Evolutionary conservation across 2,113 vertebrate genomes (phyloP), one percentile per base, ranked within the genome.

Genomic region (Cyrtonyx montezumae): DNA sequence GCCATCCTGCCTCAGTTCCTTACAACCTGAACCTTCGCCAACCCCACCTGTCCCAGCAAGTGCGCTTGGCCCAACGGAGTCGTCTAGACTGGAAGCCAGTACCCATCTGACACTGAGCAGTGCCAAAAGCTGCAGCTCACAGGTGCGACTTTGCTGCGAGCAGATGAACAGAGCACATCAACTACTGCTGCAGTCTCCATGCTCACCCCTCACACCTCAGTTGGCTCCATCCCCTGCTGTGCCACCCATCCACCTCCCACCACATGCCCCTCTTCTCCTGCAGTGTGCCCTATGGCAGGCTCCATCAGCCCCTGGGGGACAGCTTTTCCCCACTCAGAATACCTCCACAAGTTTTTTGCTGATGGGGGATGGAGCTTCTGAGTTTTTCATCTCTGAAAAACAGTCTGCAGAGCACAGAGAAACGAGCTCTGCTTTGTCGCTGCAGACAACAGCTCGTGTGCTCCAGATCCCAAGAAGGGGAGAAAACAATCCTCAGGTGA

Each of bases 1-100:
- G 6, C 51, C 28, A 8, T 48, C 17, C 37, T 74, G 20, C 15
- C 34, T 11, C 2, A 8, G 37, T 26, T 21, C 6, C 42, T 49
- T n/a, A 13, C 28, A 8, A 23, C n/a, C n/a, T 12, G 28, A 55
- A 56, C 0, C 0, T 11, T 58, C 28, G 13, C 43, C 34, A 23
- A 63, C 8, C 37, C 46, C 43, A 16, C 3, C 0, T 0, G n/a
- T 53, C 36, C 53, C 34, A 61, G 28, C 13, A 59, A 45, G 56
- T 1, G 13, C 71, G 21, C 34, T 14, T 63, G 42, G 16, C 20
- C 20, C 8, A 0, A 34, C 12, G 48, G 34, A 12, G n/a, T 10
- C 6, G 26, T 53, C 26, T 53, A 22, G 17, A 13, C 6, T 21
- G n/a, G n/a, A 68, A 22, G 23, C 17, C 46, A 32, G 32, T 53